phyloP scores from a whole-genome alignment of 2,888 invertebrate genomes.

The Drosophila eohydei region DNA sequence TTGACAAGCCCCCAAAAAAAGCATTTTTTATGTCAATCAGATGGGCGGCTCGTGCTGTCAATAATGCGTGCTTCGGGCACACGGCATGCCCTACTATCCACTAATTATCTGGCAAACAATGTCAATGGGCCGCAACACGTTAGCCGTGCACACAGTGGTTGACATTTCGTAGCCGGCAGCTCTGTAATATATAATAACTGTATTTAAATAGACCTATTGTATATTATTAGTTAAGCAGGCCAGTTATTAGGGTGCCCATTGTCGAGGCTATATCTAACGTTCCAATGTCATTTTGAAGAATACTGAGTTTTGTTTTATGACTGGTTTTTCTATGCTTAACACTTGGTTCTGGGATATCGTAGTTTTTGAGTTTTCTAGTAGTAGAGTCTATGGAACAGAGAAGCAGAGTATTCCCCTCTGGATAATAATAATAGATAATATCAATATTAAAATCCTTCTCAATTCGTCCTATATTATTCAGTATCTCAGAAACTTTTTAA shows the following conservation, averaged over 20 bases:
- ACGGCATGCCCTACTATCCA: conserved; percentile 8
- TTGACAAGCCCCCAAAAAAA: conserved; percentile 23
- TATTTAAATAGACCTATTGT: neutral
- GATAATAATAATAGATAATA: too few species aligned
- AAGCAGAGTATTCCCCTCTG: too few species aligned
- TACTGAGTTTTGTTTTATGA: neutral
- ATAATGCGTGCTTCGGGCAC: conserved; percentile 18
- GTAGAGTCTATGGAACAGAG: too few species aligned
- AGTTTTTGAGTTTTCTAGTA: too few species aligned
- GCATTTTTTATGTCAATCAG: conserved; percentile 20
- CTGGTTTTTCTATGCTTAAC: neutral
- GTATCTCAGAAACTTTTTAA: too few species aligned
- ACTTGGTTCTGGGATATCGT: too few species aligned
- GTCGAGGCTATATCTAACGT: too few species aligned
- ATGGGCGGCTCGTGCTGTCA: conserved; percentile 24
- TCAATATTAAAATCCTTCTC: too few species aligned
- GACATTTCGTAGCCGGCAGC: conserved; percentile 18
- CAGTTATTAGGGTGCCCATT: neutral
- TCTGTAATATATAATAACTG: neutral
- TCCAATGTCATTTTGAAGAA: neutral
- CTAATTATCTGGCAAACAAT: conserved; percentile 36
- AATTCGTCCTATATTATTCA: too few species aligned
- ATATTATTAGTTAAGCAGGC: neutral
- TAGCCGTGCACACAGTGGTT: conserved; percentile 31
- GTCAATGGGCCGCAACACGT: conserved; percentile 32